Base-by-base conservation (phyloP, 2,888 invertebrate species). In the Ectobius pallidus region DNA sequence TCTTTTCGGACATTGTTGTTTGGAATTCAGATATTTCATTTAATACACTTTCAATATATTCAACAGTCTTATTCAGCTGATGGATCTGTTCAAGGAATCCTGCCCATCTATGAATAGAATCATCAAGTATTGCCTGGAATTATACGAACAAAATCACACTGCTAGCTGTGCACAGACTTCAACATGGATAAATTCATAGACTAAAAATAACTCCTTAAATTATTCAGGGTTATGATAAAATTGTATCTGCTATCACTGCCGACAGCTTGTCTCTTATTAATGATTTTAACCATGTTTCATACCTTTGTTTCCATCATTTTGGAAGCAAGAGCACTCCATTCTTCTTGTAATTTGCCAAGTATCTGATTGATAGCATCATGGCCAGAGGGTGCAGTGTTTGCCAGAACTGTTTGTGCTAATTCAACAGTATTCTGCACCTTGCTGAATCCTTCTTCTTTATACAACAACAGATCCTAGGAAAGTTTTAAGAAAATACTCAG, bases 401-500 rank as follows among this genome's bases (percentile, higher is more conserved):
- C 94, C 79, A 97, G 85, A 0, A 97, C 94, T 77, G 90, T 91
- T 83, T 98, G 97, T 0, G 96, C 96, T 77, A 94, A 83, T 79
- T 97, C 97, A n/a, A 96, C 92, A 52, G 95, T 88, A 67, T 90
- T 89, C 80, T 97, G 95, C 34, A 96, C 92, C 82, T 93, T 93
- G 0, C 91, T 89, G 78, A 95, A 95, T 3, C 97, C 97, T 84
- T 95, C 95, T 78, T 98, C 97, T 83, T 97, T 97, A 75, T 92
- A 90, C n/a, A 96, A 84, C 62, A 95, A 85, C 62, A 97, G 85
- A 81, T 96, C 96, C 86, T 97, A 92, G 62, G 75, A 65, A 1
- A 55, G 16, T 55, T n/a, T n/a, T n/a, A n/a, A n/a, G n/a, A n/a
- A n/a, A n/a, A n/a, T n/a, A n/a, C n/a, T n/a, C n/a, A n/a, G n/a